Percentiles rank a stretch among this genome's conserved stretches.
Conservation (phyloP, 2,113 vertebrate genomes). For the Brevimyrus niger region DNA sequence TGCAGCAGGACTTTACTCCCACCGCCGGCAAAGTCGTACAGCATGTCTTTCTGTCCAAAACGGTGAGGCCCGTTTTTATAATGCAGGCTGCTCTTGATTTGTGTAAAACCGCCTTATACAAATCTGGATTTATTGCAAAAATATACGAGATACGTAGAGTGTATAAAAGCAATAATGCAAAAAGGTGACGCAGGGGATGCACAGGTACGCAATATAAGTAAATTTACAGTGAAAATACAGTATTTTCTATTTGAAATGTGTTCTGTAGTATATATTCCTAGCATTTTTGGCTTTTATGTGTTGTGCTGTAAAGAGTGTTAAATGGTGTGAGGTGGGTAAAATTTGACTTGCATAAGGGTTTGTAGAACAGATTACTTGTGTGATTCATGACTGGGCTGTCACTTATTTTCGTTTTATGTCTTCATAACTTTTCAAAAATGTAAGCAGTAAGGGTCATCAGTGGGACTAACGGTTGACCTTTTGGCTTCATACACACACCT, state of each 20-base stretch:
- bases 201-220: neutral
- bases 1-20: neutral
- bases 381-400: neutral
- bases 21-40: conserved; percentile 27
- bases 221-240: neutral
- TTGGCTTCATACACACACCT: neutral
- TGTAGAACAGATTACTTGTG: neutral
- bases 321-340: neutral
- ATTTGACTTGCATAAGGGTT: neutral
- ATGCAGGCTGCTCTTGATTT: neutral
- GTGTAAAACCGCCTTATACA: neutral
- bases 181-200: neutral
- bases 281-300: neutral
- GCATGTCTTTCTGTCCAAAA: conserved; percentile 71
- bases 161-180: neutral
- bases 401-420: neutral
- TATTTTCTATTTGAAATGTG: neutral
- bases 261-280: neutral
- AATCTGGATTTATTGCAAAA: neutral
- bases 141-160: neutral
- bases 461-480: neutral
- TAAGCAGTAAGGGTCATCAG: neutral
- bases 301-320: neutral
- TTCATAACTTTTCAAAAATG: neutral
- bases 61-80: conserved; percentile 38